Percentiles rank a stretch among this genome's conserved stretches.
Conservation (phyloP, 2,113 vertebrate genomes). For the Salvator merianae region DNA sequence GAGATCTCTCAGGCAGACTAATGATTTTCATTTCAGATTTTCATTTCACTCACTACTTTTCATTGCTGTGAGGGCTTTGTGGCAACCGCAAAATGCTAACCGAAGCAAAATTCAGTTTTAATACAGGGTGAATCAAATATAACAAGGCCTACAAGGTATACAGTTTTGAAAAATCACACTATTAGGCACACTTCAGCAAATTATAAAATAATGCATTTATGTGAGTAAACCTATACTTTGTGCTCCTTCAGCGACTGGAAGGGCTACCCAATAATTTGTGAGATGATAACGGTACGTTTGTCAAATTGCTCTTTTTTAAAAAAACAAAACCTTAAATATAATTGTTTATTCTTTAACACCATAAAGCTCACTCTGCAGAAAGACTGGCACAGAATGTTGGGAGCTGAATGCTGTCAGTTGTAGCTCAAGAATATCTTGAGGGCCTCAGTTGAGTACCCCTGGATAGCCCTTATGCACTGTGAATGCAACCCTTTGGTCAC, state of each 20-base stretch:
- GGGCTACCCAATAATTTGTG: neutral
- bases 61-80: conserved; percentile 46
- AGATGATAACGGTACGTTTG: neutral
- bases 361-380: neutral
- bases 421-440: too few species aligned
- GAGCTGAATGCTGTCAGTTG: too few species aligned
- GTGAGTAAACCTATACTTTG: neutral
- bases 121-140: conserved; percentile 43
- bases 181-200: conserved; percentile 20
- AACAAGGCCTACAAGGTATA: conserved; percentile 25
- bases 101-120: conserved; percentile 48
- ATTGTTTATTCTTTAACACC: neutral
- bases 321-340: neutral
- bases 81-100: conserved; percentile 50
- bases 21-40: conserved; percentile 58
- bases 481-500: too few species aligned
- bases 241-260: conserved; percentile 2
- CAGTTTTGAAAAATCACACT: conserved; percentile 4
- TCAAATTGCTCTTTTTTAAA: too few species aligned
- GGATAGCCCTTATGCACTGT: too few species aligned
- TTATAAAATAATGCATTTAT: conserved; percentile 33
- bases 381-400: too few species aligned
- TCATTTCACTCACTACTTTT: conserved; percentile 46
- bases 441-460: too few species aligned
- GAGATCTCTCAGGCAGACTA: conserved; percentile 48